Conservation (phyloP, 2,888 invertebrate species). For the Euproctis similis region DNA sequence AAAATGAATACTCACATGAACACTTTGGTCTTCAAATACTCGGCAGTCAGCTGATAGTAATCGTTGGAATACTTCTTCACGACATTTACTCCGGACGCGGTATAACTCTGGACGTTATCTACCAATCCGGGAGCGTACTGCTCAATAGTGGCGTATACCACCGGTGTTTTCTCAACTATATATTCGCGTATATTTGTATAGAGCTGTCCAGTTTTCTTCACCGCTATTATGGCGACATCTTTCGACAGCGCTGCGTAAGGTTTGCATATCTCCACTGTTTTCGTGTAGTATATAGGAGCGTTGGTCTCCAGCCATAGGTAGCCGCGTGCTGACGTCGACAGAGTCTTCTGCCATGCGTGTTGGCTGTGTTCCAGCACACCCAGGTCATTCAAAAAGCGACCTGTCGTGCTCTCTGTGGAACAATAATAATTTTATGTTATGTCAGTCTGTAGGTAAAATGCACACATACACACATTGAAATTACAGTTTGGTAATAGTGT, state of each 20-base stretch:
- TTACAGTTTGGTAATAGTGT: too few relatives aligned
- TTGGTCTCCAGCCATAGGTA: conserved; percentile 81
- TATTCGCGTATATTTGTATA: conserved; percentile 70
- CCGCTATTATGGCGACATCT: conserved; percentile 72
- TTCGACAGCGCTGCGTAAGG: conserved; percentile 78
- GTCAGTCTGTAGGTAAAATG: too few relatives aligned
- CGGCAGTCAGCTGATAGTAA: conserved; percentile 68
- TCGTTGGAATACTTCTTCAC: conserved; percentile 65
- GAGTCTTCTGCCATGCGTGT: conserved; percentile 76
- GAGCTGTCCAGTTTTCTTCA: conserved; percentile 67
- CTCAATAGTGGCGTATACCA: conserved; percentile 73
- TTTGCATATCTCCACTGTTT: conserved; percentile 68
- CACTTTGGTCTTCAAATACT: conserved; percentile 83
- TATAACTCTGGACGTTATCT: conserved; percentile 74
- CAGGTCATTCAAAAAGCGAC: conserved; percentile 78
- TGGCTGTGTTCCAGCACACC: conserved; percentile 80
- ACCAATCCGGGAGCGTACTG: conserved; percentile 83
- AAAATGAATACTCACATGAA: conserved; percentile 83
- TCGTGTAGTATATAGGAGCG: conserved; percentile 80
- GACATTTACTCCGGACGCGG: conserved; percentile 53
- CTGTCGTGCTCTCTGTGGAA: conserved; percentile 78
- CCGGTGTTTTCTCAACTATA: conserved; percentile 64
- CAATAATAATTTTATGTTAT: too few relatives aligned
- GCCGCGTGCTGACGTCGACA: conserved; percentile 77
- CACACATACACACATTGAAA: too few relatives aligned